Evolutionary conservation across 2,888 invertebrate genomes (phyloP), one percentile per base, ranked within the genome.

Genomic region (Cheilosia vernalis): DNA sequence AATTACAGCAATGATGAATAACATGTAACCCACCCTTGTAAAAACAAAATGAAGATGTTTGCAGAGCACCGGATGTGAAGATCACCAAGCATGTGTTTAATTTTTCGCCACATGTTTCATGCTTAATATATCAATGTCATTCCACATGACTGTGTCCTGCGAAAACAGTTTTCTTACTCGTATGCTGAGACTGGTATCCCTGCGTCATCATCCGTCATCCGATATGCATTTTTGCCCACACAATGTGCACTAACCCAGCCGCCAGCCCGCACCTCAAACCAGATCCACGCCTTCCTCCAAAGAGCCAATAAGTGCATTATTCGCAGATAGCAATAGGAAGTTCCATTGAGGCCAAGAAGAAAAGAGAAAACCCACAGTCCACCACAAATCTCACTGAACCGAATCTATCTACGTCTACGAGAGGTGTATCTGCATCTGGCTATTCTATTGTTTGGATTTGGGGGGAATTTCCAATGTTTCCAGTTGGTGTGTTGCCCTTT

Each of bases 381-480:
- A 37, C 2, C 5, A 24, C 24, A 3, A 15, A 15, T 15, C 6
- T 7, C 5, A 44, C 17, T 9, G n/a, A 17, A 44, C 17, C 17
- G 51, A 21, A 51, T 51, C 21, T 24, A 51, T n/a, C n/a, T n/a
- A n/a, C n/a, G n/a, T 42, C 40, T 60, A n/a, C 24, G 17, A 9
- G 67, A 42, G 67, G 17, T 53, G 37, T 10, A 9, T 30, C 30
- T 33, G 9, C 15, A 5, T 27, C 5, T 27, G 27, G 0, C 5
- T 53, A 4, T 15, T 72, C 40, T n/a, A 37, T 55, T 67, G 60
- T 76, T 76, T 76, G 19, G 51, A 33, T 63, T 42, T 30, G 19
- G 27, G 17, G 19, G 40, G 17, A 0, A 15, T 61, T 72, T 60
- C 27, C 27, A 37, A 24, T 58, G 44, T 30, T 21, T 55, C 56